Evolutionary conservation across 1,140 invertebrate genomes (phyloP), one percentile per base, ranked within the genome.

Genomic region (Procambarus clarkii): DNA sequence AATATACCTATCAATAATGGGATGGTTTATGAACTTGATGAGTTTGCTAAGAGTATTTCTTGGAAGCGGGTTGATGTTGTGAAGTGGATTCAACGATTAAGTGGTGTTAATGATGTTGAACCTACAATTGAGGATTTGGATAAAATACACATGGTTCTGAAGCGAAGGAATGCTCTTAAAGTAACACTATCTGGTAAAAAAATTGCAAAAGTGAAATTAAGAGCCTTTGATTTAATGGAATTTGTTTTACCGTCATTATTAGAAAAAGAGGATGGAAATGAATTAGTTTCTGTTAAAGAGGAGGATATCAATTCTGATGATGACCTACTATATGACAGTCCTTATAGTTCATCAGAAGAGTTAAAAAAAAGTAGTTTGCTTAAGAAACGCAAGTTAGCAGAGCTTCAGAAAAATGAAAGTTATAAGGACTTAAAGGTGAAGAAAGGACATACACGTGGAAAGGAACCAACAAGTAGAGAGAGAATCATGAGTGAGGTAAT

Each of bases 41-140:
- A 93, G 58, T 93, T 93, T 90, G 92, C 92, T n/a, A 93, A 90
- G 34, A 92, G 69, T 46, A 93, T 93, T 89, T 60, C 77, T 44
- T 93, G 92, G 92, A 83, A 90, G 8, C 58, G 80, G 34, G 60
- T 85, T 54, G 88, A 93, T 71, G 82, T 93, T 71, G 91, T 78
- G 21, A 48, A 45, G 50, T 93, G 92, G 92, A 86, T 93, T 24
- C 83, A 60, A 60, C 69, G 92, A 2, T 82, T 93, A 69, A 69
- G 58, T 84, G 92, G 92, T 15, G 3, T 76, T 45, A 44, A 45
- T 7, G 50, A 44, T 60, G 44, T 21, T 9, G 48, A 76, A 11
- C 64, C 83, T 54, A 46, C 71, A 54, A 76, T 58, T 18, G 86
- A 86, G 44, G 92, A 93, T 86, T 13, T 90, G 77, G 50, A 80